Evolutionary conservation across 2,113 vertebrate genomes (phyloP).

Genomic region (Smithornis capensis): DNA sequence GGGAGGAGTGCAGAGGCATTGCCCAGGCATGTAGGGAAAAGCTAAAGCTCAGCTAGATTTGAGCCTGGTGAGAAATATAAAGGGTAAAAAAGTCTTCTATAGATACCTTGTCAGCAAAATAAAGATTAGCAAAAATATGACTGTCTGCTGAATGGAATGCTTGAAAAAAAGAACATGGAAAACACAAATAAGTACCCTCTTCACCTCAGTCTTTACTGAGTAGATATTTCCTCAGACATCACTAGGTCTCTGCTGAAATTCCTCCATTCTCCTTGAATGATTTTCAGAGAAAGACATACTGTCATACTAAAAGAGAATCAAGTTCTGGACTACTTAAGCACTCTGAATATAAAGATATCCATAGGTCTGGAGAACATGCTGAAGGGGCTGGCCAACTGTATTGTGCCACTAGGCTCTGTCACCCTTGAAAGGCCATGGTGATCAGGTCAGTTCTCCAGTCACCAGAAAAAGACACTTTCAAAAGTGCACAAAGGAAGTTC

Average conservation of each 20-base stretch:
- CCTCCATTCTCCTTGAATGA: not conserved
- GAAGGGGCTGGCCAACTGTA: not conserved
- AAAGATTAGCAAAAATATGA: not conserved
- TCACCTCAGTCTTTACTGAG: not conserved
- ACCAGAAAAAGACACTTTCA: not conserved
- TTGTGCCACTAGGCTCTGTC: not conserved
- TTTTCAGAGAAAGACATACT: not conserved
- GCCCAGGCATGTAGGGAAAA: constrained; percentile 19
- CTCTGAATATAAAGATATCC: not conserved
- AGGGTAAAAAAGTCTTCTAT: not conserved
- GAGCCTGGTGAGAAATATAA: not conserved
- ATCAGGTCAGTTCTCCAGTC: not conserved
- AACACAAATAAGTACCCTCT: not conserved
- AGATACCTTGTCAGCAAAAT: not conserved
- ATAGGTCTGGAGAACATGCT: not conserved
- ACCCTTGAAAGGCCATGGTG: not conserved
- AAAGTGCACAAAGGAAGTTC: not conserved
- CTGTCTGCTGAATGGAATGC: not conserved
- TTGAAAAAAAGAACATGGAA: not conserved
- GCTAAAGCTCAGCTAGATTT: constrained; percentile 20
- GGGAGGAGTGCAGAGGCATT: not conserved
- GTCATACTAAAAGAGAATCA: not conserved
- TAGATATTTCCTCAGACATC: not conserved
- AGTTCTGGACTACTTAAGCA: not conserved
- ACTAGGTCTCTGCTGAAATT: not conserved